Evolutionary conservation across 30 jellyfish, hydroid and myxozoan species (phyloP).

Genomic region (Pelagia noctiluca): DNA sequence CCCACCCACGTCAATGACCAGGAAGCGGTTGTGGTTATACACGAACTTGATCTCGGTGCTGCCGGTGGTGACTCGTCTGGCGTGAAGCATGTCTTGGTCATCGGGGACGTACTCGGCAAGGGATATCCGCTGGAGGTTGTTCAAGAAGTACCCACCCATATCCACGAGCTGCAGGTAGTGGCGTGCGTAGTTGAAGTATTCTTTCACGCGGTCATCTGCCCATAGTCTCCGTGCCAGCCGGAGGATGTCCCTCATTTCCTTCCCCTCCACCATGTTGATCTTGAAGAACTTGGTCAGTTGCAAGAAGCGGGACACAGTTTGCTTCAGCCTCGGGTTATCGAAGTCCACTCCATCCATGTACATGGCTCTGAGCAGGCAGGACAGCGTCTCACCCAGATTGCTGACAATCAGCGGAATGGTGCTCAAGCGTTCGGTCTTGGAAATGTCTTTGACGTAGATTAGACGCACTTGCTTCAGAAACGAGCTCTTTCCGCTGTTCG

Average conservation of each 20-base stretch:
- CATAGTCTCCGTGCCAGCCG: slow-evolving; percentile 60
- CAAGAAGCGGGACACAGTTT: slow-evolving; percentile 54
- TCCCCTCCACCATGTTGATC: slow-evolving; percentile 67
- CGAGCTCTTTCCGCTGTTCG: slow-evolving; percentile 70
- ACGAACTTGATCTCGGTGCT: slow-evolving; percentile 66
- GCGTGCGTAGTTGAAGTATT: slow-evolving; percentile 64
- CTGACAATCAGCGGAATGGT: slow-evolving; percentile 62
- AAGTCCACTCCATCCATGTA: slow-evolving; percentile 69
- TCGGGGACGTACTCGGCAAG: slow-evolving; percentile 64
- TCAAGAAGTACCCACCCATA: slow-evolving; percentile 65
- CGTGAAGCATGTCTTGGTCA: slow-evolving; percentile 69
- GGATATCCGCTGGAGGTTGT: slow-evolving; percentile 65
- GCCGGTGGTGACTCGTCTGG: slow-evolving; percentile 70
- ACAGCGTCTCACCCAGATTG: slow-evolving; percentile 60
- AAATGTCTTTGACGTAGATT: slow-evolving; percentile 56
- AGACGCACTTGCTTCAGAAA: slow-evolving; percentile 61
- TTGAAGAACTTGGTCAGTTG: slow-evolving; percentile 65
- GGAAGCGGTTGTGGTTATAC: slow-evolving; percentile 55
- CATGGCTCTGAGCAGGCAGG: slow-evolving; percentile 62
- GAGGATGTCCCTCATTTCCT: slow-evolving; percentile 60
- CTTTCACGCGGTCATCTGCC: slow-evolving; percentile 70
- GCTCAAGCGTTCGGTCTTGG: slow-evolving; percentile 52
- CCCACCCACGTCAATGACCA: slow-evolving; percentile 70
- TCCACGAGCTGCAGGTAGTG: slow-evolving; percentile 62
- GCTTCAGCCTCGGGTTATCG: slow-evolving; percentile 64